Base-by-base conservation (phyloP, 2,113 vertebrate species). In the Ictalurus punctatus region DNA sequence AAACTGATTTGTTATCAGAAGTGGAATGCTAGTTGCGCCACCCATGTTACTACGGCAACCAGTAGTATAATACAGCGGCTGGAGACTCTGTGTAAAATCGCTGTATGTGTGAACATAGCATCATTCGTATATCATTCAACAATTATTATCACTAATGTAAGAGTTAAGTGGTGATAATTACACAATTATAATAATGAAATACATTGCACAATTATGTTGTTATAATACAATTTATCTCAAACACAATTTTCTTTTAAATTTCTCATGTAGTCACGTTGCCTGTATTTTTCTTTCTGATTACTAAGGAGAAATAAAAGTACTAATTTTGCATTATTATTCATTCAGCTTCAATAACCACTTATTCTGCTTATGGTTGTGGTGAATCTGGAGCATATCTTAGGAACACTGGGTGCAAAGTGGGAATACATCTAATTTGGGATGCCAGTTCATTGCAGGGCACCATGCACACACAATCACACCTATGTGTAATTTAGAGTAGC, bases 131-230 rank as follows among this genome's bases (percentile, higher is more conserved):
- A 69, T 5, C 12, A 69, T 67, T 67, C 65, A 14, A 13, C n/a
- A 34, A n/a, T 69, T n/a, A 34, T 67, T 23, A 67, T 69, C 12
- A 73, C 40, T 25, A 27, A 78, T 48, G 12, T 78, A 48, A 52
- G 25, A 16, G 25, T 52, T 79, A 48, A 76, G 37, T 76, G 40
- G 37, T 76, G 40, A 40, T 44, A 40, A 48, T 76, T 13, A 48
- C 48, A 44, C 73, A 76, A 76, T 76, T 76, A 76, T 48, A 25
- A 48, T 76, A 76, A 76, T 76, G 40, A 25, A 48, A 79, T 54
- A 79, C 27, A 79, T 48, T 48, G 73, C 34, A 40, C 6, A 76
- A 25, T 79, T 48, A 52, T 54, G 13, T 25, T 52, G 44, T 2
- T n/a, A 79, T 78, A 12, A 23, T 23, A 48, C 40, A 48, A 78